Percentiles rank a stretch among this genome's conserved stretches.
Conservation (phyloP, 2,113 vertebrate genomes). For the Zosterops borbonicus region DNA sequence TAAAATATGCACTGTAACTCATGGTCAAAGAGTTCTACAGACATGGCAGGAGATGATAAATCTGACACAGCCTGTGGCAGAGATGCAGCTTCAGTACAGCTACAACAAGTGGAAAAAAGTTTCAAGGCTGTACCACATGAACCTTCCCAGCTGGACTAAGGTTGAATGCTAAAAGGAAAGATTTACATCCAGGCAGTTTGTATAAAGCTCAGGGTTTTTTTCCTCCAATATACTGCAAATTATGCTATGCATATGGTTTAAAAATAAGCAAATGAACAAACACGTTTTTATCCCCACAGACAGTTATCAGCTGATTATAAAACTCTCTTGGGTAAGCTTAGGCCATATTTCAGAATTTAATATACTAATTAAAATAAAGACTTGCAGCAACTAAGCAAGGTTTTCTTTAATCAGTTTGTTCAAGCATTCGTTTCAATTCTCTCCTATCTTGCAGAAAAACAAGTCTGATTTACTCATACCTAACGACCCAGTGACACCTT, state of each 20-base stretch:
- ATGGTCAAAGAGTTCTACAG: neutral
- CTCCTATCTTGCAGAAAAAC: neutral
- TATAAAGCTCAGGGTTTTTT: neutral
- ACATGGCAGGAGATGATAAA: neutral
- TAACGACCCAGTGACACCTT: neutral
- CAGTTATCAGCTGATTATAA: neutral
- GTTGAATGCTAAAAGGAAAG: neutral
- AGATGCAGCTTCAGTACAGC: neutral
- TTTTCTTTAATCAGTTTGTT: neutral
- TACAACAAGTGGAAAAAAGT: neutral
- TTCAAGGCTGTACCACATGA: neutral
- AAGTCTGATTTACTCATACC: neutral
- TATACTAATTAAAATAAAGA: constrained; percentile 7
- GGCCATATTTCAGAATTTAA: neutral
- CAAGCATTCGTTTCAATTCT: neutral
- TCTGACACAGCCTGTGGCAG: neutral
- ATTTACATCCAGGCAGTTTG: neutral
- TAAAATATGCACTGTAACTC: neutral
- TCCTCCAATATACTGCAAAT: neutral
- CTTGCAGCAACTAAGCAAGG: neutral
- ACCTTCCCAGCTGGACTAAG: neutral
- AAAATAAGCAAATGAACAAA: neutral
- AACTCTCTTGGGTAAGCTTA: neutral
- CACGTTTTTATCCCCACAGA: neutral
- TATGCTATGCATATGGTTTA: neutral